phyloP scores from a whole-genome alignment of 2,797 vertebrate species.

The Phalanger gymnotis region DNA sequence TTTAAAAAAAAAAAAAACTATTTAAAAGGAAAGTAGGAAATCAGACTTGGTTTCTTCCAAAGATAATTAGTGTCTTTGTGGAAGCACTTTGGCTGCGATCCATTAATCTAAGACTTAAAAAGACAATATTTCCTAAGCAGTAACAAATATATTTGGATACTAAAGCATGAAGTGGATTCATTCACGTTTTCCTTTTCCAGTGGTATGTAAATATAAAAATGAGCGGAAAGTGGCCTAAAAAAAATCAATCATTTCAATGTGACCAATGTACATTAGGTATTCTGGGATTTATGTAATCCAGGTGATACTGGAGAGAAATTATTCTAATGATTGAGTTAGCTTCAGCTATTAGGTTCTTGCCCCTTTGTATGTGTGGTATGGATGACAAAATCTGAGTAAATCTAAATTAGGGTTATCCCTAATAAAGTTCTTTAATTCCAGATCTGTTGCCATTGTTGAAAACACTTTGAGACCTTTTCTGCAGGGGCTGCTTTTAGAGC shows the following conservation, averaged over 20 bases:
- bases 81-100: not conserved
- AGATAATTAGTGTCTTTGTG: not conserved
- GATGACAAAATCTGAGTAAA: not conserved
- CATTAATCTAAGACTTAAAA: conserved; percentile 7
- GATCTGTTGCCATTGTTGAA: not conserved
- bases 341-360: not conserved
- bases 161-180: not conserved
- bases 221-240: not conserved
- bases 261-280: not conserved
- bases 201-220: not conserved
- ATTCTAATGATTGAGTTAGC: not conserved
- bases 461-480: not conserved
- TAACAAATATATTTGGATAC: not conserved
- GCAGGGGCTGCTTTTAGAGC: not conserved
- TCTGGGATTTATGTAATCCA: not conserved
- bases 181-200: conserved; percentile 10
- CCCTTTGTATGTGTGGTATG: not conserved
- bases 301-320: not conserved
- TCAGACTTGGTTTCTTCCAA: conserved; percentile 29
- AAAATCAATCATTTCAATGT: not conserved
- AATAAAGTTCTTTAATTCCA: not conserved
- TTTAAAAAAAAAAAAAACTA: not conserved
- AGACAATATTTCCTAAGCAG: not conserved
- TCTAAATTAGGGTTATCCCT: not conserved
- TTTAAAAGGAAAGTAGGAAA: conserved; percentile 25